Evolutionary conservation across 2,113 vertebrate species (phyloP).

Genomic region (Pseudolaguvia tuberculata): DNA sequence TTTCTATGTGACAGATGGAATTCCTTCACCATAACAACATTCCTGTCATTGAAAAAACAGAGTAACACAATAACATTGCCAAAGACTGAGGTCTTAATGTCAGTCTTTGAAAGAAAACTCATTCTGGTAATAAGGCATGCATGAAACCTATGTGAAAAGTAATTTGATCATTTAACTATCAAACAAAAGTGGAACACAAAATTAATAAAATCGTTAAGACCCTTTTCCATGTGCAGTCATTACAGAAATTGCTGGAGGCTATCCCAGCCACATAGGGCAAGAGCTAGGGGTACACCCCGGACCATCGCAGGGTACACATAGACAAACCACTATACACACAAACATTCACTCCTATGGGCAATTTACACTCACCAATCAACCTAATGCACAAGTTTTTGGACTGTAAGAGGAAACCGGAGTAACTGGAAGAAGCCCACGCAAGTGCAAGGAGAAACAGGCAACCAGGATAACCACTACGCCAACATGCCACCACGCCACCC

Average conservation of each 20-base stretch:
- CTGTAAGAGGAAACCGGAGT: no score
- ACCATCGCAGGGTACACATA: no score
- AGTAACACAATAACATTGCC: neutral
- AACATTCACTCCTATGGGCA: no score
- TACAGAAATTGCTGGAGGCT: slow-evolving; percentile 14
- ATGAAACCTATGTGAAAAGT: slow-evolving; percentile 17
- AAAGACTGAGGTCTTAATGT: slow-evolving; percentile 5
- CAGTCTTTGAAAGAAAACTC: slow-evolving; percentile 24
- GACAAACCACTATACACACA: no score
- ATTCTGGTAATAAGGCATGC: slow-evolving; percentile 12
- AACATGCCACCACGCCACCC: no score
- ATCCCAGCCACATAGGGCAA: no score
- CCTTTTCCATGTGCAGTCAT: slow-evolving; percentile 22
- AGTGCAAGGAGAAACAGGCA: no score
- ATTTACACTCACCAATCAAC: no score
- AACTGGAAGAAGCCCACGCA: no score
- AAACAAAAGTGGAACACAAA: slow-evolving; percentile 28
- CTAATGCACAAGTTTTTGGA: no score
- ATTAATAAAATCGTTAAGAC: slow-evolving; percentile 36
- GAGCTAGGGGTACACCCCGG: no score
- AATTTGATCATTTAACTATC: slow-evolving; percentile 24
- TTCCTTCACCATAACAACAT: neutral
- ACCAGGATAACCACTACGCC: no score
- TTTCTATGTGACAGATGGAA: neutral
- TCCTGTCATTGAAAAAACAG: neutral